Evolutionary conservation across 2,113 vertebrate genomes (phyloP).

Genomic region (Chionomys nivalis): DNA sequence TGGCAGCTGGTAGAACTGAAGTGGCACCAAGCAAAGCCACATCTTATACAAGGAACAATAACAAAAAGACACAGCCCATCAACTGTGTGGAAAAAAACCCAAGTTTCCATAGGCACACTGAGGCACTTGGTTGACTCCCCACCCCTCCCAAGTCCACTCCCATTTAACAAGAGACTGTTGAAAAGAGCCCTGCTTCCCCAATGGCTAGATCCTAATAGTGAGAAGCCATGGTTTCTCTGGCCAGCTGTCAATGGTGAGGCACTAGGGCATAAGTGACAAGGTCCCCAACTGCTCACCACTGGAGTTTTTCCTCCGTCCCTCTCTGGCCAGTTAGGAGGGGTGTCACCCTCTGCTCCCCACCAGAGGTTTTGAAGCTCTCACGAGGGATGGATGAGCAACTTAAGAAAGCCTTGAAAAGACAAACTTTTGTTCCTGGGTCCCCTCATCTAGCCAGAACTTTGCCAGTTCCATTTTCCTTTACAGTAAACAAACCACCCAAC

Average conservation of each 20-base stretch:
- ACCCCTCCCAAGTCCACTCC: constrained; percentile 45
- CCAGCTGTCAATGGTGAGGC: constrained; percentile 54
- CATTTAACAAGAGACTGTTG: not conserved
- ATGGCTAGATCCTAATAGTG: not conserved
- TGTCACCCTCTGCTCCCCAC: not conserved
- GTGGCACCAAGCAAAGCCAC: constrained; percentile 39
- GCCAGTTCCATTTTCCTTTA: not conserved
- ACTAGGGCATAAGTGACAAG: not conserved
- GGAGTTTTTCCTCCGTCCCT: not conserved
- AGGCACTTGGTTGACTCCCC: constrained; percentile 75
- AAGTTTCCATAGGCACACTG: constrained; percentile 65
- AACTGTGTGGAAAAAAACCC: constrained; percentile 60
- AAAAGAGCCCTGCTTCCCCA: not conserved
- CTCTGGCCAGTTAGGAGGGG: not conserved
- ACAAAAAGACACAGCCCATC: not conserved
- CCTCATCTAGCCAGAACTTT: not conserved
- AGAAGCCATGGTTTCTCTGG: not conserved
- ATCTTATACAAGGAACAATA: not conserved
- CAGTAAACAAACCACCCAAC: not conserved
- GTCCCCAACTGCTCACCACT: not conserved
- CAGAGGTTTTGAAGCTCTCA: not conserved
- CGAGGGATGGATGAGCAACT: not conserved
- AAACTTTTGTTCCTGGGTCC: not conserved
- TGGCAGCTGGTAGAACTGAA: not conserved
- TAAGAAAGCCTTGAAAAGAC: constrained; percentile 14